phyloP scores from a whole-genome alignment of 2,888 invertebrate genomes.

The Margaritifera margaritifera region DNA sequence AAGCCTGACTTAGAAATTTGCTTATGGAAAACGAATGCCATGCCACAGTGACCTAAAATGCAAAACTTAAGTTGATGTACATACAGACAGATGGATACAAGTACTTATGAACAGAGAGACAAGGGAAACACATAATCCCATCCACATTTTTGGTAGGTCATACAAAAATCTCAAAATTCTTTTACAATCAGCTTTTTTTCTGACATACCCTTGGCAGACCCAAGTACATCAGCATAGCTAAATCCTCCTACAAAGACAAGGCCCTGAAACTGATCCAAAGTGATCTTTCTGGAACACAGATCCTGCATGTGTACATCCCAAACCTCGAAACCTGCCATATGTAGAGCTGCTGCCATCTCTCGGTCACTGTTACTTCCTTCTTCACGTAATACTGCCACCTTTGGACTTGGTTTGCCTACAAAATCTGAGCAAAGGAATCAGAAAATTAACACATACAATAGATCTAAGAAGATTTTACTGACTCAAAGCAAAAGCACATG shows the following conservation, averaged over 20 bases:
- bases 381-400: conserved; percentile 95
- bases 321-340: conserved; percentile 89
- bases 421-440: conserved; percentile 24
- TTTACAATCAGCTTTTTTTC: background rate
- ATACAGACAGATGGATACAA: too few species aligned
- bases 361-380: conserved; percentile 98
- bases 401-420: conserved; percentile 65
- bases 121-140: too few species aligned
- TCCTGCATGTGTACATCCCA: conserved; percentile 97
- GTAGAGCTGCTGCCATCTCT: conserved; percentile 93
- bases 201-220: conserved; percentile 85
- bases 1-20: too few species aligned
- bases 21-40: too few species aligned
- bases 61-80: too few species aligned
- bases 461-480: too few species aligned
- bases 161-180: background rate
- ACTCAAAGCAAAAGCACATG: too few species aligned
- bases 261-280: conserved; percentile 87
- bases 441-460: background rate
- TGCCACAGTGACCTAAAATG: too few species aligned
- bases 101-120: too few species aligned
- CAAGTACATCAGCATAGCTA: conserved; percentile 97
- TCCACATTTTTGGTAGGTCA: background rate
- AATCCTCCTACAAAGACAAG: conserved; percentile 98
- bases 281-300: conserved; percentile 81